These are phyloP conservation scores for Pycnomerus fuliginosus DNA, from an alignment of 2,888 invertebrate species.

Conservation along the genomic window DNA sequence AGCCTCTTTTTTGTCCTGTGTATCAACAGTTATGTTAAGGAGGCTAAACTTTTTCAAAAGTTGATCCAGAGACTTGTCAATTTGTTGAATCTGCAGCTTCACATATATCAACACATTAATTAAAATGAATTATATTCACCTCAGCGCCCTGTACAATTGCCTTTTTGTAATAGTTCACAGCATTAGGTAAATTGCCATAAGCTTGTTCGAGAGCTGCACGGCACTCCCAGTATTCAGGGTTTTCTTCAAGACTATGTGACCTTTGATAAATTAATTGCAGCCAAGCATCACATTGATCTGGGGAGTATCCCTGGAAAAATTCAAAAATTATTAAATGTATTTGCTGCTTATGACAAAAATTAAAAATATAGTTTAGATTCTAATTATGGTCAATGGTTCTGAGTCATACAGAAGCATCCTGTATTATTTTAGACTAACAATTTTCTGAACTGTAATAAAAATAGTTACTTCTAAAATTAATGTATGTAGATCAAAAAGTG, in stretches of 20 bases:
- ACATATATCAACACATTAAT: neutral
- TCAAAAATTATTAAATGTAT: neutral
- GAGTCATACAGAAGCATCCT: neutral
- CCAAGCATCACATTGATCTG: conserved; percentile 60
- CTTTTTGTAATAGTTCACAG: conserved; percentile 61
- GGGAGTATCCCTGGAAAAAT: conserved; percentile 55
- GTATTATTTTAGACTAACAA: neutral
- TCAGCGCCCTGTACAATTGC: conserved; percentile 61
- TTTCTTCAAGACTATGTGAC: conserved; percentile 50
- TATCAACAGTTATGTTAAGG: conserved; percentile 55
- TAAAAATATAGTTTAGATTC: neutral
- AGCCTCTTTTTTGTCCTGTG: conserved; percentile 31
- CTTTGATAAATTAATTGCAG: conserved; percentile 55
- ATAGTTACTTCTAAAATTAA: conserved; percentile 56
- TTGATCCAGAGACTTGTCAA: conserved; percentile 58
- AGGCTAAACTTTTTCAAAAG: conserved; percentile 61
- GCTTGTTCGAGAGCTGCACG: conserved; percentile 59
- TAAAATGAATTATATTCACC: conserved; percentile 43
- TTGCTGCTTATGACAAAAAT: conserved; percentile 3
- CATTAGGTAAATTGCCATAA: conserved; percentile 57
- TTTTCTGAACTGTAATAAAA: neutral
- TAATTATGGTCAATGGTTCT: neutral
- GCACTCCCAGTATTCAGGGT: conserved; percentile 62
- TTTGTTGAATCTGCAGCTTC: conserved; percentile 52
- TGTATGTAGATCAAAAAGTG: conserved; percentile 57